These are phyloP conservation scores for Scaptomyza hsui DNA, from an alignment of 1,140 invertebrate species.

Conservation along the genomic window DNA sequence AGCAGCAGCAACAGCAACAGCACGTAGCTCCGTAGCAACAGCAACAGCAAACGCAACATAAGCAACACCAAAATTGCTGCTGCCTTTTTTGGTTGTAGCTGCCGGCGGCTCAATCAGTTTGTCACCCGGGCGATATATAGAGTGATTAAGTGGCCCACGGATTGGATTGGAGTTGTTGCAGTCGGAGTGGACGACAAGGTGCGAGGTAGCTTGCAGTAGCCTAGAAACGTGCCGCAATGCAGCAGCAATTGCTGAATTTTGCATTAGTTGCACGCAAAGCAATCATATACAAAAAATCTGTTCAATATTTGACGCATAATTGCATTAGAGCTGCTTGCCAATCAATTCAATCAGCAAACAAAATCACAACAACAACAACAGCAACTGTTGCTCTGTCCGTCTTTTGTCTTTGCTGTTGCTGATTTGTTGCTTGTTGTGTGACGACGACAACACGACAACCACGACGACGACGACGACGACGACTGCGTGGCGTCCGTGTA, in stretches of 20 bases:
- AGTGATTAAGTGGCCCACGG: conserved; percentile 72
- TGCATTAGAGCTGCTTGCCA: conserved; percentile 63
- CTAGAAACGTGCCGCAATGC: conserved; percentile 64
- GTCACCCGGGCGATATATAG: conserved; percentile 79
- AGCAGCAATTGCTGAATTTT: conserved; percentile 36
- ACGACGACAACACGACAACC: conserved; percentile 34
- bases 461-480: conserved; percentile 20
- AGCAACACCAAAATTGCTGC: conserved; percentile 68
- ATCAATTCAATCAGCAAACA: conserved; percentile 73
- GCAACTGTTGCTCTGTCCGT: not conserved
- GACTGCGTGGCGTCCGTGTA: conserved; percentile 76
- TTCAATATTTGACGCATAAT: conserved; percentile 78
- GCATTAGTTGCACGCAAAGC: conserved; percentile 33
- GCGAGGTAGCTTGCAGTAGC: conserved; percentile 20
- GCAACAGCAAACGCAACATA: conserved; percentile 46
- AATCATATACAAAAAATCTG: conserved; percentile 62
- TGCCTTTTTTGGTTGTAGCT: conserved; percentile 77
- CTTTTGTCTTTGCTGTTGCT: conserved; percentile 36
- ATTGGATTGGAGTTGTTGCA: conserved; percentile 55
- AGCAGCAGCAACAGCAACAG: conserved; percentile 42
- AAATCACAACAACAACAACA: conserved; percentile 52
- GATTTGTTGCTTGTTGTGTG: conserved; percentile 61
- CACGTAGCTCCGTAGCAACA: conserved; percentile 13
- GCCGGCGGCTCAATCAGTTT: conserved; percentile 79
- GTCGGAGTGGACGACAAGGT: conserved; percentile 4